phyloP scores from a whole-genome alignment of 1,140 invertebrate genomes.

The Drosophila serrata region DNA sequence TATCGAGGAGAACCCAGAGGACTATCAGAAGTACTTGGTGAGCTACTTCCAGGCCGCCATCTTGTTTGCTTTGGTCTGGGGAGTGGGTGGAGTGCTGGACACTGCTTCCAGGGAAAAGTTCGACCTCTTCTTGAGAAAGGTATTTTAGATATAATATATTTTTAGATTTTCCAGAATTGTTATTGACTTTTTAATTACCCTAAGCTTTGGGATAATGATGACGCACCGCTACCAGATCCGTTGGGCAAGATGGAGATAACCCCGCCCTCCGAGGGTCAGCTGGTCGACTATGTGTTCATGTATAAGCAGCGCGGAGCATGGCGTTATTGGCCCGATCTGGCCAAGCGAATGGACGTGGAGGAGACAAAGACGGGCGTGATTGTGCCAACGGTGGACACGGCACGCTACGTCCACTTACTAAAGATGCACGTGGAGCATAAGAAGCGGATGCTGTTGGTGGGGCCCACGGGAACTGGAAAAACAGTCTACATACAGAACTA shows the following conservation, averaged over 20 bases:
- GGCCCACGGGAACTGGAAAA: slow-evolving; percentile 97
- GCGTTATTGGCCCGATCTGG: slow-evolving; percentile 91
- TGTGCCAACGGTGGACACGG: slow-evolving; percentile 94
- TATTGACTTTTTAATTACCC: not conserved
- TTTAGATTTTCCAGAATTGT: not conserved
- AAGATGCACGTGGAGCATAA: slow-evolving; percentile 89
- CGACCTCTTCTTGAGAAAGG: slow-evolving; percentile 88
- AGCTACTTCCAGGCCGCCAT: slow-evolving; percentile 92
- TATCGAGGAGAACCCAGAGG: slow-evolving; percentile 87
- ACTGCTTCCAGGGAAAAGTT: slow-evolving; percentile 90
- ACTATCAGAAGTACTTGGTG: slow-evolving; percentile 88
- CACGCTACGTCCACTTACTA: slow-evolving; percentile 90
- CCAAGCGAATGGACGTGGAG: slow-evolving; percentile 84
- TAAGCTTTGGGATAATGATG: slow-evolving; percentile 86
- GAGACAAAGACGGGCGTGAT: slow-evolving; percentile 77
- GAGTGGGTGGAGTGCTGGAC: slow-evolving; percentile 92
- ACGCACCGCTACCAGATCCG: slow-evolving; percentile 88
- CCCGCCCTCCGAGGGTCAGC: slow-evolving; percentile 90
- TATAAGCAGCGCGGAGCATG: slow-evolving; percentile 91
- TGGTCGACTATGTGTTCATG: slow-evolving; percentile 93
- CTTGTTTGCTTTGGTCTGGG: slow-evolving; percentile 93
- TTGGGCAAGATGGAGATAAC: slow-evolving; percentile 90
- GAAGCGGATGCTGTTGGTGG: slow-evolving; percentile 92
- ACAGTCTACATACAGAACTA: slow-evolving; percentile 95
- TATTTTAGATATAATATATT: not conserved